Evolutionary conservation across 2,797 vertebrate species (phyloP).

Genomic region (Brachyalestes nurse): DNA sequence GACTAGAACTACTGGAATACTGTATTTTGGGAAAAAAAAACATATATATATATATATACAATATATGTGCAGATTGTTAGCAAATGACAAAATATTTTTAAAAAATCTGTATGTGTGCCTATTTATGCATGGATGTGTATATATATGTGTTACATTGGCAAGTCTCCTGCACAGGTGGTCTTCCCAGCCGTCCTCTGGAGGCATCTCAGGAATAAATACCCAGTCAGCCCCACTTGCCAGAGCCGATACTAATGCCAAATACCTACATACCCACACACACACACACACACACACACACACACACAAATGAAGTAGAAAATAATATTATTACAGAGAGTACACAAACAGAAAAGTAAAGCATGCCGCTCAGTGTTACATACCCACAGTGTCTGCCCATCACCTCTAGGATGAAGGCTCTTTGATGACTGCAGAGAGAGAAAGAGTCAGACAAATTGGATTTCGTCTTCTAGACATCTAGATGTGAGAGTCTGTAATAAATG

Average conservation of each 20-base stretch:
- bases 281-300: background rate
- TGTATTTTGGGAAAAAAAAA: too few relatives aligned
- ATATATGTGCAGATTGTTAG: too few relatives aligned
- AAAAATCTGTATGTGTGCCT: background rate
- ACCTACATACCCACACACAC: slow-evolving; percentile 69
- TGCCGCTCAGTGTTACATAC: slow-evolving; percentile 71
- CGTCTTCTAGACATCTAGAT: background rate
- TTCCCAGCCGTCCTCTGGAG: slow-evolving; percentile 90
- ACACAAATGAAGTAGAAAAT: slow-evolving; percentile 8
- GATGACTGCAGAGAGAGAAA: slow-evolving; percentile 82
- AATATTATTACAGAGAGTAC: background rate
- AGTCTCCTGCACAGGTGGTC: slow-evolving; percentile 91
- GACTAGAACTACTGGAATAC: too few relatives aligned
- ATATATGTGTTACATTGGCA: slow-evolving; percentile 74
- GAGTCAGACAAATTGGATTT: slow-evolving; percentile 3
- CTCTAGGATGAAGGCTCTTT: slow-evolving; percentile 94
- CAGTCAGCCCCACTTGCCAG: slow-evolving; percentile 91
- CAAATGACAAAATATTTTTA: background rate
- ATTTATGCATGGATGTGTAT: background rate
- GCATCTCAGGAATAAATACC: slow-evolving; percentile 97
- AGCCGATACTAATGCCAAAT: slow-evolving; percentile 90
- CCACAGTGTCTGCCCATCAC: slow-evolving; percentile 98
- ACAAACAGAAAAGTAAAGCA: background rate
- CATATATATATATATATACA: too few relatives aligned
- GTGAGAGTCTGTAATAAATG: background rate